These are phyloP conservation scores for Drosophila macrothrix DNA, from an alignment of 2,888 invertebrate species.

Conservation along the genomic window DNA sequence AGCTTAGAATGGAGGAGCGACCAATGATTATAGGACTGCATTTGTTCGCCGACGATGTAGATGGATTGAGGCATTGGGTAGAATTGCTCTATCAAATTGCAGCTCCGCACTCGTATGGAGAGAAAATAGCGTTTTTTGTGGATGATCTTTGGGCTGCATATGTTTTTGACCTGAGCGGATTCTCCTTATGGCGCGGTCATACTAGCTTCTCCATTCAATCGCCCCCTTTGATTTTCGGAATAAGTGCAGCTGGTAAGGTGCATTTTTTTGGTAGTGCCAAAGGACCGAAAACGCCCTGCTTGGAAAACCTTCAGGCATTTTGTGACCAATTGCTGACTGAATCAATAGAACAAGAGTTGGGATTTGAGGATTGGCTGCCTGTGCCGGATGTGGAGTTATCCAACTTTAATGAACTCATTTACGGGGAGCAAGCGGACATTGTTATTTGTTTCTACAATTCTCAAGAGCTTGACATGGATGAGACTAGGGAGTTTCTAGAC, in stretches of 20 bases:
- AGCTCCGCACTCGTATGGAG: conserved; percentile 7
- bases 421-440: conserved; percentile 31
- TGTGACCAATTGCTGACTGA: conserved; percentile 41
- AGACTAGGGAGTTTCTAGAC: background rate
- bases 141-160: conserved; percentile 42
- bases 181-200: conserved; percentile 7
- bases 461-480: background rate
- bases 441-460: conserved; percentile 45
- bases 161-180: conserved; percentile 19
- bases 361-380: conserved; percentile 4
- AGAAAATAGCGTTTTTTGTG: conserved; percentile 20
- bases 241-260: conserved; percentile 17
- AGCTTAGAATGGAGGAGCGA: conserved; percentile 3
- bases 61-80: conserved; percentile 28
- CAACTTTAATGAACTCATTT: conserved; percentile 52
- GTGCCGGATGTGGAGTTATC: conserved; percentile 44
- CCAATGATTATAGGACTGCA: conserved; percentile 43
- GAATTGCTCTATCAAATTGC: conserved; percentile 41
- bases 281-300: conserved; percentile 3
- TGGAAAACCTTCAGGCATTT: conserved; percentile 35
- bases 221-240: conserved; percentile 41
- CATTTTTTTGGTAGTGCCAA: conserved; percentile 40
- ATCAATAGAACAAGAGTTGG: background rate
- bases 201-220: conserved; percentile 10
- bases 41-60: conserved; percentile 32